These are phyloP conservation scores for Trichacis sp. DNA, from an alignment of 2,888 invertebrate species.

Conservation along the genomic window DNA sequence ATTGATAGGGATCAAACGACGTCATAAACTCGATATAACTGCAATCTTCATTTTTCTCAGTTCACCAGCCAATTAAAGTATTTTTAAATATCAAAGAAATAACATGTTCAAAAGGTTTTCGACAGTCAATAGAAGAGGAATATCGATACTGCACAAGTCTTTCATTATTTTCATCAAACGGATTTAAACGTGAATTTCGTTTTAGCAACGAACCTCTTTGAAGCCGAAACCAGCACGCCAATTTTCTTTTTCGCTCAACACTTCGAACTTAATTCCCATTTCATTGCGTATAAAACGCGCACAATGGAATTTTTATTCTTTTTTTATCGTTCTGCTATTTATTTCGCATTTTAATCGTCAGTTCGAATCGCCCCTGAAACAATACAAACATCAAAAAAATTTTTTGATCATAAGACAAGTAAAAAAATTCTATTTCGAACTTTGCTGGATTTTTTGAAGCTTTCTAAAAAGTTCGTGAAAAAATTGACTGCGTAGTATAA, in stretches of 20 bases:
- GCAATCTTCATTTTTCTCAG: neutral
- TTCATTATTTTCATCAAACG: neutral
- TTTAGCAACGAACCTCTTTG: neutral
- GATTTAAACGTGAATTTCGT: neutral
- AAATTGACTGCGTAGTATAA: too few relatives aligned
- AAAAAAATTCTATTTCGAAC: too few relatives aligned
- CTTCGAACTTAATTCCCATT: neutral
- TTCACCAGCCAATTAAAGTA: neutral
- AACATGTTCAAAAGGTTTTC: neutral
- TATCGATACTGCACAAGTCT: neutral
- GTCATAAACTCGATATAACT: neutral
- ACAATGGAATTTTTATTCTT: neutral
- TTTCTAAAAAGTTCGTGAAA: too few relatives aligned
- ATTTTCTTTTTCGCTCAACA: neutral
- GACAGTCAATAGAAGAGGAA: too few relatives aligned
- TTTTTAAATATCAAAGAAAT: neutral
- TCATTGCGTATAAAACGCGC: neutral
- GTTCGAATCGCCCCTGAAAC: too few relatives aligned
- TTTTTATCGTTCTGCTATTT: neutral
- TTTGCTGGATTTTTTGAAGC: too few relatives aligned
- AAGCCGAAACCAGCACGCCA: neutral
- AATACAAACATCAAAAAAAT: too few relatives aligned
- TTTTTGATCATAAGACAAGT: too few relatives aligned
- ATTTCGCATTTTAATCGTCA: neutral
- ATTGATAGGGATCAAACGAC: neutral